phyloP scores from a whole-genome alignment of 2,888 invertebrate species.

The Lissocephala sabroskyi region DNA sequence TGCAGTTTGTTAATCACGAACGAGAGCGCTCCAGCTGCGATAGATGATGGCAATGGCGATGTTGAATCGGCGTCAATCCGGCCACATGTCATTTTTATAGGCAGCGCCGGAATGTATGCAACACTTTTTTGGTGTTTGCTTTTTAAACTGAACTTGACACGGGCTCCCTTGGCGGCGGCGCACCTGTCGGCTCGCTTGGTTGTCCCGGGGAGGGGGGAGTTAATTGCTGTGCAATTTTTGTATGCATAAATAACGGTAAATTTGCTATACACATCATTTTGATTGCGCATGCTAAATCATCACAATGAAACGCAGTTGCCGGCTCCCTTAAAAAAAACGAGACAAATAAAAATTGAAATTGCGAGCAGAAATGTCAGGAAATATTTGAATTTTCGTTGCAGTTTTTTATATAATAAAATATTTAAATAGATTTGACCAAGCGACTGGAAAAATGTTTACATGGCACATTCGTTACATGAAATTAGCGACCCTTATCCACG shows the following conservation, averaged over 20 bases:
- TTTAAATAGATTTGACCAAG: slow-evolving; percentile 1
- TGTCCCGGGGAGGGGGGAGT: no score
- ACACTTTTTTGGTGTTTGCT: no score
- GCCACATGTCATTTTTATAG: slow-evolving; percentile 43
- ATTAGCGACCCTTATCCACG: slow-evolving; percentile 1
- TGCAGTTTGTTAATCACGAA: slow-evolving; percentile 43
- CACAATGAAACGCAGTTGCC: slow-evolving; percentile 13
- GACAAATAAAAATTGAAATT: slow-evolving; percentile 16
- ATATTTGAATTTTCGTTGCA: no score
- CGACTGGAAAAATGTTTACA: slow-evolving; percentile 13
- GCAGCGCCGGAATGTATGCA: no score
- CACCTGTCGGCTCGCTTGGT: no score
- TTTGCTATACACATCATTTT: slow-evolving; percentile 64
- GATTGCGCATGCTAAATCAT: slow-evolving; percentile 61
- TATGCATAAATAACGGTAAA: slow-evolving; percentile 62
- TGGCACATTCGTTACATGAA: neutral
- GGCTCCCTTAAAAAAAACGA: slow-evolving; percentile 7
- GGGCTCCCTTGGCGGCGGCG: no score
- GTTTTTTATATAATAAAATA: slow-evolving; percentile 5
- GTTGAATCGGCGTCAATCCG: slow-evolving; percentile 27
- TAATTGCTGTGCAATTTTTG: slow-evolving; percentile 65
- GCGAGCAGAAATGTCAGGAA: no score
- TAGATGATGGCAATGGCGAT: neutral
- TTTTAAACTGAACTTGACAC: no score
- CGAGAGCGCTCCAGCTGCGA: neutral